Evolutionary conservation across 2,888 invertebrate species (phyloP), one percentile per base, ranked within the genome.

Genomic region (Unio pictorum): DNA sequence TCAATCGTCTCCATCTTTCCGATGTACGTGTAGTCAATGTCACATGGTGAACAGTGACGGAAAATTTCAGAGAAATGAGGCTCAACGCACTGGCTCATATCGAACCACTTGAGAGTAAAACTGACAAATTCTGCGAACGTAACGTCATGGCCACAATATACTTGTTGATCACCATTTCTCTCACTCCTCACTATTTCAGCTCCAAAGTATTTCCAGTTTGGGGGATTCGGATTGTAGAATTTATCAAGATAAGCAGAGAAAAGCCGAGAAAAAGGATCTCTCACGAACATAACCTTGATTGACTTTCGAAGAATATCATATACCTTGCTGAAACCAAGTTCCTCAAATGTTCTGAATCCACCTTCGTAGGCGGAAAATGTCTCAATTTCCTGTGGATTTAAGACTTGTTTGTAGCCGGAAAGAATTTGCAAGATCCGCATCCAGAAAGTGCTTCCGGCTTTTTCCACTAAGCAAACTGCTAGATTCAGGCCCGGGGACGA

Each of bases 371-470:
- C 74, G n/a, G 69, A 59, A 55, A 65, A 54, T n/a, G 69, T 54
- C 15, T 61, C 20, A 1, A 74, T 69, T 1, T 45, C 45, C 5
- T 58, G 55, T 15, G 74, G 74, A 54, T 72, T 68, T 20, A 63
- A 55, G 20, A 28, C 62, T 23, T 69, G 66, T 28, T 72, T 62
- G 72, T 69, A 72, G 34, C 74, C 74, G 57, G 69, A 67, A 0
- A 57, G 55, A 5, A 75, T 74, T 68, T 82, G 80, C 11, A 81
- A 62, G 26, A 81, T 68, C 59, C 79, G 67, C 63, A 75, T 74
- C 81, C 82, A 82, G 56, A 81, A 81, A 11, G 82, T 80, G 30
- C 75, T 77, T n/a, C 82, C 82, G 23, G 78, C 72, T 63, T 82
- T 82, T 63, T 81, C 79, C 23, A 82, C 79, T 5, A 78, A 76